These are phyloP conservation scores for Lonchura striata DNA, from an alignment of 2,113 vertebrate species.

Conservation along the genomic window DNA sequence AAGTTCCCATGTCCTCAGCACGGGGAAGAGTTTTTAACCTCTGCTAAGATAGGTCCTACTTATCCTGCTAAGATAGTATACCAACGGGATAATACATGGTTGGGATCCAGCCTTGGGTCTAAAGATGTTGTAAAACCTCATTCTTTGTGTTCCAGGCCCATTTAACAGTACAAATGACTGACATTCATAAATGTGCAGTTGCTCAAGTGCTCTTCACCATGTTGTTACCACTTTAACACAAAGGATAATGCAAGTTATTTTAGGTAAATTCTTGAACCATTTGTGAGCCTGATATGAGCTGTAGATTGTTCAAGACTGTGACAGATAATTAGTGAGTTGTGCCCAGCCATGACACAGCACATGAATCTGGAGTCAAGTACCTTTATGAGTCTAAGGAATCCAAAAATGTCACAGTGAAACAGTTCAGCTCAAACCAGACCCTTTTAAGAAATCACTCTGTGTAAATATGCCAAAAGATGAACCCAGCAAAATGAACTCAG, in stretches of 20 bases:
- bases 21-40: neutral
- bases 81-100: fast-evolving
- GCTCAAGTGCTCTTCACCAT: neutral
- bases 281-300: neutral
- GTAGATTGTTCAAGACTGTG: neutral
- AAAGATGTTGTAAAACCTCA: neutral
- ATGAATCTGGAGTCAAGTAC: neutral
- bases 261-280: neutral
- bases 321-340: neutral
- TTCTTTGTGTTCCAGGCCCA: neutral
- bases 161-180: neutral
- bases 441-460: neutral
- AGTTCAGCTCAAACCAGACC: neutral
- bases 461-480: neutral
- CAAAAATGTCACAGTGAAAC: neutral
- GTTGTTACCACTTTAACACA: neutral
- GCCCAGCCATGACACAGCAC: fast-evolving
- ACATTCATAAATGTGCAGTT: neutral
- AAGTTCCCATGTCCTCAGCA: neutral
- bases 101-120: neutral
- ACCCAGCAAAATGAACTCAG: neutral
- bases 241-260: neutral
- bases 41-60: neutral
- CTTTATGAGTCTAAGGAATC: neutral
- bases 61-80: no score